Conservation (phyloP, 2,113 vertebrate species). For the Melanotaenia duboulayi region DNA sequence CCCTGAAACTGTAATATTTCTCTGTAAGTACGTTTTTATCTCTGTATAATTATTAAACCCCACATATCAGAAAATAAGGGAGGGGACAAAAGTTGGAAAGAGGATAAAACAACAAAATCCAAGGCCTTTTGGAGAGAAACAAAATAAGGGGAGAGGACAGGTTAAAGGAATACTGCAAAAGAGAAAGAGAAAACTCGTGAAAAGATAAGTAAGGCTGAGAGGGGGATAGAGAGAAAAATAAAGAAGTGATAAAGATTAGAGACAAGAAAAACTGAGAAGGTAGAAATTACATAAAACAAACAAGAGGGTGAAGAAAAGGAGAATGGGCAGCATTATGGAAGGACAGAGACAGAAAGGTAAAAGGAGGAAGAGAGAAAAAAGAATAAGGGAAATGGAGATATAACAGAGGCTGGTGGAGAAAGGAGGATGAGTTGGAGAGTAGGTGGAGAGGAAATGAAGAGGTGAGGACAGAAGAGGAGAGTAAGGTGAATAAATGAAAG, state of each 20-base stretch:
- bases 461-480: slow-evolving; percentile 1
- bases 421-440: background rate
- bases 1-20: no score
- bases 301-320: background rate
- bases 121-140: no score
- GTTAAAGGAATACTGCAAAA: no score
- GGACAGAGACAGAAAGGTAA: background rate
- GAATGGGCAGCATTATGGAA: background rate
- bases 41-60: no score
- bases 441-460: background rate
- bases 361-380: background rate
- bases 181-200: no score
- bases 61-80: no score
- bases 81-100: no score
- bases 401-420: background rate
- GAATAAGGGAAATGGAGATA: background rate
- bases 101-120: no score
- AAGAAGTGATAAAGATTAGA: background rate
- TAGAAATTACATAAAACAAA: background rate
- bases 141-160: no score
- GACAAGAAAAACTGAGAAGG: background rate
- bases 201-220: no score
- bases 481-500: slow-evolving; percentile 56
- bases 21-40: no score
- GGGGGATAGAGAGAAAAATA: rapidly evolving